Evolutionary conservation across 1,140 invertebrate genomes (phyloP).

Genomic region (Meloidogyne chitwoodi): DNA sequence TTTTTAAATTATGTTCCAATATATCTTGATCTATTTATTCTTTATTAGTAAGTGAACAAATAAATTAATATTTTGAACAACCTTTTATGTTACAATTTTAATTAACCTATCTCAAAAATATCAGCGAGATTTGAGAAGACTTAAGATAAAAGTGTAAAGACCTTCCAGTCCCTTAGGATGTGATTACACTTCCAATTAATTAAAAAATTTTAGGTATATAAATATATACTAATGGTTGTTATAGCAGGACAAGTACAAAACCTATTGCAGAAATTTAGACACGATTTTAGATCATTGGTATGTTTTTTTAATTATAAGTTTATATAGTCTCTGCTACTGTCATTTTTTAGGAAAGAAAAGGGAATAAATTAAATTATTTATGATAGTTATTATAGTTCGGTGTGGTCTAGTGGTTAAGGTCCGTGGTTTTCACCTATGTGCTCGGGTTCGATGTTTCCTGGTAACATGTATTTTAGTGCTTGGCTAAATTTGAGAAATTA

Average conservation of each 20-base stretch:
- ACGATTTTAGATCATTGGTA: constrained; percentile 15
- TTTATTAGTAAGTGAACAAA: not conserved
- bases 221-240: not conserved
- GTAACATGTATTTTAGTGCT: too few species aligned
- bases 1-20: not conserved
- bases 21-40: not conserved
- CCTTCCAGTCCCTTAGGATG: too few species aligned
- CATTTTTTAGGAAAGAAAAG: not conserved
- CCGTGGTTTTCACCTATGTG: not conserved
- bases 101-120: too few species aligned
- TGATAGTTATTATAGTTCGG: not conserved
- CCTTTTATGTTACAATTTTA: not conserved
- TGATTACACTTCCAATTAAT: too few species aligned
- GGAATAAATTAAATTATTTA: not conserved
- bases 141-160: too few species aligned
- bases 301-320: not conserved
- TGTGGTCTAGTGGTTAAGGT: not conserved
- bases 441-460: not conserved
- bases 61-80: not conserved
- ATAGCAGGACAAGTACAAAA: constrained; percentile 17
- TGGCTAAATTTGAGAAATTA: too few species aligned
- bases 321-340: not conserved
- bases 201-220: too few species aligned
- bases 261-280: constrained; percentile 7
- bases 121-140: too few species aligned